Percentiles rank a stretch among this genome's conserved stretches.
These are phyloP conservation scores for Melanotaenia trifasciata DNA, from an alignment of 2,797 vertebrate species.

Conservation along the genomic window DNA sequence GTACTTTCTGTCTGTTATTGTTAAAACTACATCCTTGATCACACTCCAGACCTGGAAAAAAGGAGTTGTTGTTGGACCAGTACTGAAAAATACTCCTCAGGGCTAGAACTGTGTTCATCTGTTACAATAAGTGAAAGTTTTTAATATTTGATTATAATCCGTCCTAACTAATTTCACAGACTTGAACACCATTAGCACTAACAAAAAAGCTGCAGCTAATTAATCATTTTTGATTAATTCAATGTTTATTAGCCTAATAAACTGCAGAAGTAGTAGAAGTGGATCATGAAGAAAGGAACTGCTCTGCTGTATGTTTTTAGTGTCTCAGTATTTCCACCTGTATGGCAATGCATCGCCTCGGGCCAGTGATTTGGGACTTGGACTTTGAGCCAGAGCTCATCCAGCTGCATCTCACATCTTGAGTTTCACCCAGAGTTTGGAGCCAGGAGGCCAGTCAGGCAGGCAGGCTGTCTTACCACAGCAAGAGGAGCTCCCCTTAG, in stretches of 20 bases:
- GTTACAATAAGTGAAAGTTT: neutral
- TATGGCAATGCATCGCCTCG: conserved; percentile 5
- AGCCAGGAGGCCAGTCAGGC: conserved; percentile 40
- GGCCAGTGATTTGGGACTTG: conserved; percentile 34
- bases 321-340: conserved; percentile 15
- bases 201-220: conserved; percentile 15
- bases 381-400: conserved; percentile 46
- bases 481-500: conserved; percentile 48
- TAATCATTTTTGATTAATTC: conserved; percentile 3
- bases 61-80: conserved; percentile 8
- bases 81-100: conserved; percentile 13
- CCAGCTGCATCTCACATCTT: conserved; percentile 59
- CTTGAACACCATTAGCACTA: conserved; percentile 15
- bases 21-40: conserved; percentile 19
- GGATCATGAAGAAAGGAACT: neutral
- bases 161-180: neutral
- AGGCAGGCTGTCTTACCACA: conserved; percentile 51
- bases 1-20: conserved; percentile 9
- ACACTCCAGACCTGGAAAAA: conserved; percentile 17
- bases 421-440: conserved; percentile 55
- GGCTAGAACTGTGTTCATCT: conserved; percentile 2
- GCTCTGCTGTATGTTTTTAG: conserved; percentile 4
- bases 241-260: conserved; percentile 2
- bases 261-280: neutral
- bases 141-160: neutral